phyloP scores from a whole-genome alignment of 2,113 vertebrate species.

The Pheucticus melanocephalus region DNA sequence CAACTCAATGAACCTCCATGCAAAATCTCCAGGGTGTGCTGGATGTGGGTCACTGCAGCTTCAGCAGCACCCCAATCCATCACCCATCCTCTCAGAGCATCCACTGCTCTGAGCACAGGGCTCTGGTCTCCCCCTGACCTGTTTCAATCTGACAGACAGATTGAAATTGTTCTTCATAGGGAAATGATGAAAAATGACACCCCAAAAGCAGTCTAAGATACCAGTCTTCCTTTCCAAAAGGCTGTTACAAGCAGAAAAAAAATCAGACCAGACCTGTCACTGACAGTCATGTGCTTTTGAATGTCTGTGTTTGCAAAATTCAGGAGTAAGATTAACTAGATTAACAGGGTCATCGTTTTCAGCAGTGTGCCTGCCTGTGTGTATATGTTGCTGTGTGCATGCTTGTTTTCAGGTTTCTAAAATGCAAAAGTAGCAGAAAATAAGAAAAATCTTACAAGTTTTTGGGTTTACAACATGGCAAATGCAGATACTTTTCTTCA shows the following conservation, averaged over 20 bases:
- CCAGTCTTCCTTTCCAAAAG: not conserved
- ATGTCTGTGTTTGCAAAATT: not conserved
- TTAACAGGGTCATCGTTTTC: not conserved
- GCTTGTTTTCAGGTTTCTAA: not conserved
- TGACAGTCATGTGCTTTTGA: not conserved
- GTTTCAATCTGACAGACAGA: not conserved
- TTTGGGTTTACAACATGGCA: not conserved
- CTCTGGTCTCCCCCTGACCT: not conserved
- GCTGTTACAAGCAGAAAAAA: not conserved
- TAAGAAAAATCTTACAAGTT: not conserved
- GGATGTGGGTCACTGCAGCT: not conserved
- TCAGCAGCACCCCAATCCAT: not conserved
- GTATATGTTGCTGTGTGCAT: not conserved
- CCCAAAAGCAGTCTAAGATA: not conserved
- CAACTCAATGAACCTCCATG: rapidly evolving
- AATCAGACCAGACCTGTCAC: not conserved
- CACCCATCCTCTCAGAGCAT: not conserved
- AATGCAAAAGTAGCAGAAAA: not conserved
- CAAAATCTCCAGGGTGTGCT: not conserved
- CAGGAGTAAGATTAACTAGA: not conserved
- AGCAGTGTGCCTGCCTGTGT: not conserved
- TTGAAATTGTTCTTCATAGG: not conserved
- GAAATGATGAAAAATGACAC: not conserved
- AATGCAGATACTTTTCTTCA: not conserved
- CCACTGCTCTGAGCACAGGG: not conserved